phyloP scores from a whole-genome alignment of 2,113 vertebrate species.

The Pseudolaguvia tuberculata region DNA sequence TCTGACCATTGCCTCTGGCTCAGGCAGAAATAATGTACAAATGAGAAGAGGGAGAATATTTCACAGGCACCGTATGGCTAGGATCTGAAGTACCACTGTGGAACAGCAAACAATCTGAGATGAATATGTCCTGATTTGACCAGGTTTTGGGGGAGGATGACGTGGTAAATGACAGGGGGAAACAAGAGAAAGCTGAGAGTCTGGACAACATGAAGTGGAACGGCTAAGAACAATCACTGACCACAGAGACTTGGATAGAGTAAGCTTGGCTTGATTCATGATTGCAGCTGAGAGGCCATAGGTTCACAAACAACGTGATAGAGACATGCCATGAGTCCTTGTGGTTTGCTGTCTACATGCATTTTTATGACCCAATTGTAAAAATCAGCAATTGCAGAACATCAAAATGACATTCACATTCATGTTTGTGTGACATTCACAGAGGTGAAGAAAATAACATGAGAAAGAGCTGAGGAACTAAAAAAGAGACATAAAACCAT shows the following conservation, averaged over 20 bases:
- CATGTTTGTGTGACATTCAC: constrained; percentile 29
- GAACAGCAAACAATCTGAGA: background rate
- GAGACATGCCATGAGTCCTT: constrained; percentile 25
- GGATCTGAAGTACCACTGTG: constrained; percentile 7
- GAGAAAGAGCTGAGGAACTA: constrained; percentile 14
- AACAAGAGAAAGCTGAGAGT: constrained; percentile 20
- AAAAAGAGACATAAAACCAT: constrained; percentile 29
- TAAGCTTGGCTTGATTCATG: constrained; percentile 41
- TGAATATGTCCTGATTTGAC: constrained; percentile 61
- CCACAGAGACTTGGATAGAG: constrained; percentile 39
- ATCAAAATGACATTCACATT: constrained; percentile 31
- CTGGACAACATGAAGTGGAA: constrained; percentile 28
- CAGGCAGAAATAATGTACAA: constrained; percentile 28
- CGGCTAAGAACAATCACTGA: constrained; percentile 38
- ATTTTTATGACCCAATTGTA: constrained; percentile 23
- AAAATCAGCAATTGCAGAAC: constrained; percentile 28
- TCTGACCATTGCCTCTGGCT: constrained; percentile 11
- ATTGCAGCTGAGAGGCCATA: constrained; percentile 22
- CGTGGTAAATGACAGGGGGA: constrained; percentile 54
- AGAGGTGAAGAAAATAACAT: constrained; percentile 1
- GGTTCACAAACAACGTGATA: constrained; percentile 36
- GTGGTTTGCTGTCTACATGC: constrained; percentile 29
- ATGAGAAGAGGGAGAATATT: constrained; percentile 21
- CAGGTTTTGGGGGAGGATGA: constrained; percentile 60
- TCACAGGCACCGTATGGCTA: constrained; percentile 14